These are phyloP conservation scores for Anthophora plumipes DNA, from an alignment of 2,888 invertebrate species.

Conservation along the genomic window DNA sequence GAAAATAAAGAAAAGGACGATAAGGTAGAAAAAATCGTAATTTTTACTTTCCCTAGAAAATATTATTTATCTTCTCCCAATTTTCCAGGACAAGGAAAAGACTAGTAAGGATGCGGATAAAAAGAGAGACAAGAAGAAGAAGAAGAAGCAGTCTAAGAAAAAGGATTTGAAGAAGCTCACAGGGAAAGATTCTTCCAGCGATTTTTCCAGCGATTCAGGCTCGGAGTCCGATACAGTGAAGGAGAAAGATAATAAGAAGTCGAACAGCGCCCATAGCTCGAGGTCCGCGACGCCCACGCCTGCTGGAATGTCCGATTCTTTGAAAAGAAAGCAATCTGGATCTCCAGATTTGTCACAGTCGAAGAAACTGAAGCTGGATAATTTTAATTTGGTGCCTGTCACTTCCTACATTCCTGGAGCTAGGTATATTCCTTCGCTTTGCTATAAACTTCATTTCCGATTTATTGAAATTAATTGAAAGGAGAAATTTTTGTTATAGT, in stretches of 20 bases:
- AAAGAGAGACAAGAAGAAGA: slow-evolving; percentile 83
- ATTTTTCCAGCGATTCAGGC: slow-evolving; percentile 81
- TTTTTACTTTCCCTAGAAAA: background rate
- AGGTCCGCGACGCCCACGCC: slow-evolving; percentile 85
- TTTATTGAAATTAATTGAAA: background rate
- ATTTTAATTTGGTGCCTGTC: slow-evolving; percentile 81
- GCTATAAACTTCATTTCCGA: background rate
- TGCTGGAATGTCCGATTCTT: slow-evolving; percentile 80
- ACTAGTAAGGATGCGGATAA: slow-evolving; percentile 83
- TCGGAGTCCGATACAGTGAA: slow-evolving; percentile 79
- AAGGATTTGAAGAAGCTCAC: slow-evolving; percentile 76
- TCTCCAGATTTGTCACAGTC: slow-evolving; percentile 85
- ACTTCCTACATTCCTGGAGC: slow-evolving; percentile 85
- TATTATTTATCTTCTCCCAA: background rate
- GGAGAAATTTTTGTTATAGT: background rate
- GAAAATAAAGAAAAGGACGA: slow-evolving; percentile 86
- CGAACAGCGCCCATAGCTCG: slow-evolving; percentile 86
- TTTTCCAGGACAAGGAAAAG: slow-evolving; percentile 84
- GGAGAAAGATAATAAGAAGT: slow-evolving; percentile 85
- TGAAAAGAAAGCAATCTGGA: slow-evolving; percentile 81
- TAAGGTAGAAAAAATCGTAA: slow-evolving; percentile 84
- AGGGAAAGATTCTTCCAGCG: slow-evolving; percentile 82
- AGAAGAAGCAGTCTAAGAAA: slow-evolving; percentile 82
- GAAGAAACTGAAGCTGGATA: slow-evolving; percentile 87
- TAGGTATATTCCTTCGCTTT: slow-evolving; percentile 77